Percentiles rank a stretch among this genome's conserved stretches.
phyloP scores from a whole-genome alignment of 2,113 vertebrate species.

The Macquaria ambigua region DNA sequence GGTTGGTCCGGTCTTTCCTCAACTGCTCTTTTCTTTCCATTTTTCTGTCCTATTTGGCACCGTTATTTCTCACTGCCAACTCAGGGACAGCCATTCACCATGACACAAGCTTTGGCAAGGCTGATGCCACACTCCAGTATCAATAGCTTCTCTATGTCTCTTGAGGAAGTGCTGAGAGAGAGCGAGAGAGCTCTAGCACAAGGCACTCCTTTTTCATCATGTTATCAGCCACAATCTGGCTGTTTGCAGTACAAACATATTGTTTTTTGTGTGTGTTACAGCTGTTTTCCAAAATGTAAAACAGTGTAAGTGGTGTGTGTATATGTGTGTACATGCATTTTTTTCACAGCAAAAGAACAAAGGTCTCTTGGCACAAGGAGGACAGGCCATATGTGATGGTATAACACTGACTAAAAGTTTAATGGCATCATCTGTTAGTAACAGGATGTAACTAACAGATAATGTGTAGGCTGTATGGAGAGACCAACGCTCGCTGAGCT shows the following conservation, averaged over 20 bases:
- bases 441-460: conserved; percentile 4
- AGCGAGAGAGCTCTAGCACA: conserved; percentile 23
- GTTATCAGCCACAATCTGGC: conserved; percentile 35
- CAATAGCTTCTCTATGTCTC: conserved; percentile 77
- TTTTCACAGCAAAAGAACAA: neutral
- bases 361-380: conserved; percentile 5
- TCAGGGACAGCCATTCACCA: conserved; percentile 70
- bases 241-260: conserved; percentile 21
- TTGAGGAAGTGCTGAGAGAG: conserved; percentile 38
- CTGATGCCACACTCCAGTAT: conserved; percentile 71
- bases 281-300: conserved; percentile 13
- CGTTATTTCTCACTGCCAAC: conserved; percentile 49
- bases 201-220: conserved; percentile 26
- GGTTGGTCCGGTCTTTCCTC: conserved; percentile 45
- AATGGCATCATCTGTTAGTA: conserved; percentile 51
- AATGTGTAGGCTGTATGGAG: neutral
- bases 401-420: conserved; percentile 42
- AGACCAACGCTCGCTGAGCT: neutral
- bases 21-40: conserved; percentile 54
- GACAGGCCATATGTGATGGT: conserved; percentile 22
- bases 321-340: neutral
- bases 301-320: neutral
- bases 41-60: conserved; percentile 54
- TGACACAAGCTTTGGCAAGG: conserved; percentile 71
- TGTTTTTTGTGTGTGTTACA: conserved; percentile 6